Evolutionary conservation across 1,140 invertebrate genomes (phyloP).

Genomic region (Drosophila nebulosa): DNA sequence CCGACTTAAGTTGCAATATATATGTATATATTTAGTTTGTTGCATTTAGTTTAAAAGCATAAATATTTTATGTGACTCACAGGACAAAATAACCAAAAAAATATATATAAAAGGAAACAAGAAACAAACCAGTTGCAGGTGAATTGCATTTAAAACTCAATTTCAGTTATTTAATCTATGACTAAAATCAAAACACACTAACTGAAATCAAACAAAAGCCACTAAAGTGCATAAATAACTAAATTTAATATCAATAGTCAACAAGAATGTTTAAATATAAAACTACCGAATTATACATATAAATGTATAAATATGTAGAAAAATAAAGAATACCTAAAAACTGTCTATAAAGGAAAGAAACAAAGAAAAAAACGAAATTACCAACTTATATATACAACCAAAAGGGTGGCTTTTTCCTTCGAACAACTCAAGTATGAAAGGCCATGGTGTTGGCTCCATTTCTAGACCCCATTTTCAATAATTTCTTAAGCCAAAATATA

Average conservation of each 20-base stretch:
- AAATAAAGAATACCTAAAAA: conserved; percentile 29
- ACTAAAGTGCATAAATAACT: conserved; percentile 50
- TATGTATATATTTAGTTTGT: background rate
- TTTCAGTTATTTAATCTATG: conserved; percentile 52
- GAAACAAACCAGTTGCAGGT: conserved; percentile 51
- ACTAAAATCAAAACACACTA: conserved; percentile 52
- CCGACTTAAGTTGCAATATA: background rate
- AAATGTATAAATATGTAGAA: background rate
- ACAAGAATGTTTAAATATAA: conserved; percentile 34
- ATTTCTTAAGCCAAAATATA: too few species aligned
- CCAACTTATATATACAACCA: background rate
- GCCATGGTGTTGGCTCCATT: background rate
- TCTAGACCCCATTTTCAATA: too few species aligned
- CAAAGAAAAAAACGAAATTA: conserved; percentile 2
- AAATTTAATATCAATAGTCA: conserved; percentile 52
- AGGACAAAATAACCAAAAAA: conserved; percentile 9
- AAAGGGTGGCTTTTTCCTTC: background rate
- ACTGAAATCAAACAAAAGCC: conserved; percentile 65
- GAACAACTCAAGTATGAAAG: too few species aligned
- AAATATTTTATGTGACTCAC: conserved; percentile 31
- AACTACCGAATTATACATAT: conserved; percentile 24
- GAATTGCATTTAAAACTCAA: conserved; percentile 65
- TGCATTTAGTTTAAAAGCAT: background rate
- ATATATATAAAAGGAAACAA: too few species aligned
- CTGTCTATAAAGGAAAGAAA: conserved; percentile 44